phyloP scores from a whole-genome alignment of 2,113 vertebrate genomes.

The Saccopteryx leptura region DNA sequence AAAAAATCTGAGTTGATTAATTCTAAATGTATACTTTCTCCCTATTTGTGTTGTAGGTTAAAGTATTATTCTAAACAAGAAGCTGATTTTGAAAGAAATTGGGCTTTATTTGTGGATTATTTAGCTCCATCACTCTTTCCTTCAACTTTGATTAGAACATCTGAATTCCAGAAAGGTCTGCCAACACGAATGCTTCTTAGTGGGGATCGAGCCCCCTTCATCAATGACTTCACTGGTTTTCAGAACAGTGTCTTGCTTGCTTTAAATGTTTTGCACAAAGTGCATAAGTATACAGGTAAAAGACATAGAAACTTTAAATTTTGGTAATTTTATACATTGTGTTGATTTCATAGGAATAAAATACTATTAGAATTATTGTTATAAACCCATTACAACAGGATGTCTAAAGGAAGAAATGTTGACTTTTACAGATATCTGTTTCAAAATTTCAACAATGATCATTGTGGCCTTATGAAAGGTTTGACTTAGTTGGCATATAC shows the following conservation, averaged over 20 bases:
- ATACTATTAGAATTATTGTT: not conserved
- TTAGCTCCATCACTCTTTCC: constrained; percentile 82
- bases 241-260: constrained; percentile 83
- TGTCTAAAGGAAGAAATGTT: not conserved
- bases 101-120: constrained; percentile 85
- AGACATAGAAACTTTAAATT: not conserved
- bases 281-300: constrained; percentile 83
- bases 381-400: not conserved
- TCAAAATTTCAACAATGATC: not conserved
- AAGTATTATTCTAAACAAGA: constrained; percentile 82
- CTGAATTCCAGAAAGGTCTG: constrained; percentile 81
- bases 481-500: not conserved
- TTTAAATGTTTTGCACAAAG: constrained; percentile 69
- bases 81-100: constrained; percentile 82
- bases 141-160: constrained; percentile 72
- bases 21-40: not conserved
- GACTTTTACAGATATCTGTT: not conserved
- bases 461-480: not conserved
- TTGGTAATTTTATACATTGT: not conserved
- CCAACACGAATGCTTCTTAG: constrained; percentile 79
- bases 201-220: constrained; percentile 66
- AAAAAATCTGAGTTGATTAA: not conserved
- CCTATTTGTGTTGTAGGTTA: constrained; percentile 77
- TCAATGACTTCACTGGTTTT: constrained; percentile 80
- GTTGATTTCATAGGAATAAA: not conserved